These are phyloP conservation scores for Bradypus variegatus DNA, from an alignment of 2,797 vertebrate genomes.

Conservation along the genomic window DNA sequence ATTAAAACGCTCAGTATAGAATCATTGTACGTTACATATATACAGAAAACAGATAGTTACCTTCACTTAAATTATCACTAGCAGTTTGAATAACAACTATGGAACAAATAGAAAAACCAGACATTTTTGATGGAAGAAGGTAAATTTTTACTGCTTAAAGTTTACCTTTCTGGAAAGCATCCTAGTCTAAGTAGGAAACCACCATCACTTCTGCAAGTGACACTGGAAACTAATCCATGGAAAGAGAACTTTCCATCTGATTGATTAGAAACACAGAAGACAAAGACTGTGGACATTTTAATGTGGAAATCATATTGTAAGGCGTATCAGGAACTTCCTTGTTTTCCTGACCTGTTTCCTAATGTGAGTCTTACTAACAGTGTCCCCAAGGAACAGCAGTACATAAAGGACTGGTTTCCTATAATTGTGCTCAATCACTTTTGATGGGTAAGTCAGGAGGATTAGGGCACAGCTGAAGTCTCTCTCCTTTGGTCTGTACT, in stretches of 20 bases:
- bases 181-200: conserved; percentile 32
- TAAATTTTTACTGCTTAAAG: conserved; percentile 27
- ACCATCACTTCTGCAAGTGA: not conserved
- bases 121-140: conserved; percentile 27
- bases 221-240: conserved; percentile 23
- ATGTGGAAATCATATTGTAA: conserved; percentile 16
- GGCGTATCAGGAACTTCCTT: conserved; percentile 23
- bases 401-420: conserved; percentile 58
- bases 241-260: not conserved
- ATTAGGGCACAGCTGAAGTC: conserved; percentile 42
- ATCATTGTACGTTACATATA: not conserved
- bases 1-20: conserved; percentile 26
- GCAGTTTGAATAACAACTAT: conserved; percentile 4
- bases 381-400: conserved; percentile 52
- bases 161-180: conserved; percentile 39
- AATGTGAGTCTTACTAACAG: conserved; percentile 49
- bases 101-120: conserved; percentile 20
- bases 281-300: conserved; percentile 26
- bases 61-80: conserved; percentile 9
- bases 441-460: conserved; percentile 52
- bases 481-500: conserved; percentile 43
- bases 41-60: not conserved
- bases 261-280: conserved; percentile 58
- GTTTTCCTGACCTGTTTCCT: conserved; percentile 17
- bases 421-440: conserved; percentile 60